phyloP scores from a whole-genome alignment of 2,113 vertebrate genomes.

The Brachyhypopomus occidentalis region DNA sequence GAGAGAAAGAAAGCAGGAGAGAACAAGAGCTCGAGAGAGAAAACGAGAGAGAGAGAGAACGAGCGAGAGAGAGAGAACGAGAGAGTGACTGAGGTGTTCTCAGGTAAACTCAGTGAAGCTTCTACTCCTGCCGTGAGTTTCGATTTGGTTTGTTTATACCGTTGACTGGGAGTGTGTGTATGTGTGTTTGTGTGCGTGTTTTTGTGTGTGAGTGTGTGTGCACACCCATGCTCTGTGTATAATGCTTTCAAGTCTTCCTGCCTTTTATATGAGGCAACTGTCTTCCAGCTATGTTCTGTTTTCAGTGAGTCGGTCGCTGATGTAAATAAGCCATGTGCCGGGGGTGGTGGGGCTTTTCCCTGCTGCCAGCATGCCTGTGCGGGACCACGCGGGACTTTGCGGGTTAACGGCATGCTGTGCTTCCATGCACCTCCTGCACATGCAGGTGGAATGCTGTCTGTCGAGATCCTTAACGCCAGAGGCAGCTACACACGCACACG shows the following conservation, averaged over 20 bases:
- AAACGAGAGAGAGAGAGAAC: too few species aligned
- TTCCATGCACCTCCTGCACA: too few species aligned
- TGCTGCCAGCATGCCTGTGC: not conserved
- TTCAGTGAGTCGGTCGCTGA: not conserved
- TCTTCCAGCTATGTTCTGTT: not conserved
- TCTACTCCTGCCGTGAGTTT: slow-evolving; percentile 9
- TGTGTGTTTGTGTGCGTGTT: too few species aligned
- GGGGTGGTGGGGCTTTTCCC: too few species aligned
- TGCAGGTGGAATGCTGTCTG: too few species aligned
- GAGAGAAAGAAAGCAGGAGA: slow-evolving; percentile 53
- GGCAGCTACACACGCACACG: too few species aligned
- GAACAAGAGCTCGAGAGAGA: not conserved
- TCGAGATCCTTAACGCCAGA: too few species aligned
- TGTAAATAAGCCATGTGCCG: not conserved
- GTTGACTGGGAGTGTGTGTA: not conserved
- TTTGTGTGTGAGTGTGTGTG: too few species aligned
- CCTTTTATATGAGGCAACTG: too few species aligned
- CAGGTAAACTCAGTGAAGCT: slow-evolving; percentile 38
- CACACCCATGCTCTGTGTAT: not conserved
- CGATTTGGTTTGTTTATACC: slow-evolving; percentile 17
- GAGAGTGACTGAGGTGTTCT: slow-evolving; percentile 44
- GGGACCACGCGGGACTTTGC: not conserved
- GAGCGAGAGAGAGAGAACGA: not conserved
- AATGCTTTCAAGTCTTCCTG: not conserved
- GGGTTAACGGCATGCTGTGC: too few species aligned